Percentiles rank a stretch among this genome's conserved stretches.
phyloP scores from a whole-genome alignment of 2,888 invertebrate genomes.

The Tyria jacobaeae region DNA sequence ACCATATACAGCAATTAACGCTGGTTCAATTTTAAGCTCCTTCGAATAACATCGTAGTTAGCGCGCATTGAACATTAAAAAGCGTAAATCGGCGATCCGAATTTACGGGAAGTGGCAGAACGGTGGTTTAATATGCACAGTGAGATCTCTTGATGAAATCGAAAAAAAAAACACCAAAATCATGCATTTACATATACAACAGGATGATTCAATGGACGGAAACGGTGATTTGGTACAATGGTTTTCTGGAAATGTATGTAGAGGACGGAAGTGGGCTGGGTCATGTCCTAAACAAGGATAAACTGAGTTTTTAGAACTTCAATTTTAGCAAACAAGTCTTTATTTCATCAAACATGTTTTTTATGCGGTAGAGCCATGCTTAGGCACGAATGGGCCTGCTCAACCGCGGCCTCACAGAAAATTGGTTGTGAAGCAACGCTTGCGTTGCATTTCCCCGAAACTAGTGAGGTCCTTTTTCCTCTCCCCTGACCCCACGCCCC shows the following conservation, averaged over 20 bases:
- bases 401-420: too few species aligned
- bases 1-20: conserved; percentile 21
- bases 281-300: conserved; percentile 47
- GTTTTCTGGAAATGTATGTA: conserved; percentile 65
- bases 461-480: too few species aligned
- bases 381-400: too few species aligned
- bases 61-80: conserved; percentile 36
- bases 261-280: conserved; percentile 55
- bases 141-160: conserved; percentile 64
- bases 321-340: conserved; percentile 15
- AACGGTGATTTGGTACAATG: conserved; percentile 73
- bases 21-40: conserved; percentile 10
- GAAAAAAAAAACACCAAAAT: conserved; percentile 56
- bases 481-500: too few species aligned
- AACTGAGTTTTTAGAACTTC: conserved; percentile 25
- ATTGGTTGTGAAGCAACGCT: too few species aligned
- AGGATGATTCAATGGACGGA: conserved; percentile 78
- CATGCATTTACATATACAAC: conserved; percentile 58
- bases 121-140: conserved; percentile 58
- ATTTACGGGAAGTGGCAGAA: conserved; percentile 48
- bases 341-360: too few species aligned
- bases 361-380: background rate
- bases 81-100: conserved; percentile 30
- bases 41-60: conserved; percentile 20
- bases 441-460: too few species aligned